phyloP scores from a whole-genome alignment of 1,140 invertebrate species.

The Geopemphigus sp. region DNA sequence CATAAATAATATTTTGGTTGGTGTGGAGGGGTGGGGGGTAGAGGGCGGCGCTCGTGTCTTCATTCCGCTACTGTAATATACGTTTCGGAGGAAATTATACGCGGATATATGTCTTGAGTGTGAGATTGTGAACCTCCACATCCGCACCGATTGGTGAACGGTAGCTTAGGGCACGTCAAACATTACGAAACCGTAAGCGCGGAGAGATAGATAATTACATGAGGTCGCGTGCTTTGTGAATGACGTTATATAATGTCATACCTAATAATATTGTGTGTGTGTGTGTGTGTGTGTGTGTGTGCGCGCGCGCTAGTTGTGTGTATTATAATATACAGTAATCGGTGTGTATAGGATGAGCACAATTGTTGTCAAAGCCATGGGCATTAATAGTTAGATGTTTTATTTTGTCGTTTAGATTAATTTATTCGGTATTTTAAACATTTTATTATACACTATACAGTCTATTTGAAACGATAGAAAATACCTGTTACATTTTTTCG shows the following conservation, averaged over 20 bases:
- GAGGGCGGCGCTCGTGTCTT: too few relatives aligned
- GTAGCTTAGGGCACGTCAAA: background rate
- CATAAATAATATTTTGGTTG: too few relatives aligned
- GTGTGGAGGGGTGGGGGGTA: too few relatives aligned
- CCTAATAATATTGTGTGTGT: background rate
- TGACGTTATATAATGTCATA: conserved; percentile 14
- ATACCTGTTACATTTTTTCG: too few relatives aligned
- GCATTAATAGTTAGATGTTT: background rate
- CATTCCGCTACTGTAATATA: too few relatives aligned
- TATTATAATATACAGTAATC: background rate
- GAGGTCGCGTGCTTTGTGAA: background rate
- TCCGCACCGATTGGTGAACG: background rate
- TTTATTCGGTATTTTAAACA: too few relatives aligned
- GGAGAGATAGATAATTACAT: background rate
- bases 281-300: background rate
- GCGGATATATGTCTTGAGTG: too few relatives aligned
- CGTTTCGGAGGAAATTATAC: too few relatives aligned
- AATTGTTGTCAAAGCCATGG: background rate
- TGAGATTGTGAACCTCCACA: too few relatives aligned
- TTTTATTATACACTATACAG: too few relatives aligned
- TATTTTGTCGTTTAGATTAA: background rate
- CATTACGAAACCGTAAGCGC: background rate
- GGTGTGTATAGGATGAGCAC: background rate
- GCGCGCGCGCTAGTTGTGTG: too few relatives aligned
- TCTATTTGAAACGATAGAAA: too few relatives aligned